Evolutionary conservation across 2,113 vertebrate species (phyloP).

Genomic region (Oryctolagus cuniculus): DNA sequence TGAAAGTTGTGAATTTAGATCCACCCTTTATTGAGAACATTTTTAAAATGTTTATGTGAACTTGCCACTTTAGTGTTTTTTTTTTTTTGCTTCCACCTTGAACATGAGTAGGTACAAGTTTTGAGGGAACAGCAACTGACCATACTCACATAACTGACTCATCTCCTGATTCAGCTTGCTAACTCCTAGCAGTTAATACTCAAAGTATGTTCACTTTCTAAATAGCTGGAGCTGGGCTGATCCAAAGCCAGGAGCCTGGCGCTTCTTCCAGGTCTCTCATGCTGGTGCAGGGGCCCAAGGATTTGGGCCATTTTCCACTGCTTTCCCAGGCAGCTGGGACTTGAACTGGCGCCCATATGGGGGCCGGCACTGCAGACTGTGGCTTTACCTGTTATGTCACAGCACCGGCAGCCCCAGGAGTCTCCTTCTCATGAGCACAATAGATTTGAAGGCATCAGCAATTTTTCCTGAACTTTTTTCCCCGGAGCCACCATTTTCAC

Average conservation of each 20-base stretch:
- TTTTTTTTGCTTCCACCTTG: not conserved
- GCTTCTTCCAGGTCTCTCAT: too few relatives aligned
- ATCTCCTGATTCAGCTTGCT: not conserved
- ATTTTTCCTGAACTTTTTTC: constrained; percentile 16
- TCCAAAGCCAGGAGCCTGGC: too few relatives aligned
- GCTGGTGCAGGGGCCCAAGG: too few relatives aligned
- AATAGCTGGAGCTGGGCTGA: too few relatives aligned
- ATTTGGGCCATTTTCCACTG: too few relatives aligned
- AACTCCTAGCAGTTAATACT: not conserved
- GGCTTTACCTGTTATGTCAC: too few relatives aligned
- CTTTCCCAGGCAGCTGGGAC: too few relatives aligned
- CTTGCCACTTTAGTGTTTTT: not conserved
- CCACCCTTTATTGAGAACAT: not conserved
- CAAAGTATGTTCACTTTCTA: not conserved
- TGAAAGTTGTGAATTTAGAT: constrained; percentile 4
- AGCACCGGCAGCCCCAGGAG: not conserved
- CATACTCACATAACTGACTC: not conserved
- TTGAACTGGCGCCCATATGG: too few relatives aligned
- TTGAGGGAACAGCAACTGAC: not conserved
- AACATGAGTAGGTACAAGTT: not conserved
- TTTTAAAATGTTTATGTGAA: constrained; percentile 11
- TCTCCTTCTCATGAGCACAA: not conserved
- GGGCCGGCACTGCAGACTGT: too few relatives aligned
- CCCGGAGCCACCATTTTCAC: not conserved
- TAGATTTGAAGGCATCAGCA: not conserved